A percentile compares a stretch with the other conserved stretches of the same genome.
Conservation (phyloP, 64 coral and sea anemone genomes). For the Montipora sp. region DNA sequence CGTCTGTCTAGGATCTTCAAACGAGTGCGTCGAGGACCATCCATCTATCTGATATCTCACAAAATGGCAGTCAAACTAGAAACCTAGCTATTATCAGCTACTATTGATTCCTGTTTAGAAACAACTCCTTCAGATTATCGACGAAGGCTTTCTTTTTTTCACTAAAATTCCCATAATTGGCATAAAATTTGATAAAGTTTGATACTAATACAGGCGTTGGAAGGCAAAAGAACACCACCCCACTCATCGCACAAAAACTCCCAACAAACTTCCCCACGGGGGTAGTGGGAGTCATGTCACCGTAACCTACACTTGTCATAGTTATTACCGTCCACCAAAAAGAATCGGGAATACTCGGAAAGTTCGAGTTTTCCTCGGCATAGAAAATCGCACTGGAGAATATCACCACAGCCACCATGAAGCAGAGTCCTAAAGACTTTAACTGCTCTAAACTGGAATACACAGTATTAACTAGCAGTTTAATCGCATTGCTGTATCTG, state of each 20-base stretch:
- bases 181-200: slow-evolving; percentile 66
- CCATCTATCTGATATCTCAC: too few relatives aligned
- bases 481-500: slow-evolving; percentile 79
- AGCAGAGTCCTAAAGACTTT: slow-evolving; percentile 67
- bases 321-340: slow-evolving; percentile 94
- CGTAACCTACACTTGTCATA: slow-evolving; percentile 92
- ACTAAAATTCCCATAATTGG: background rate
- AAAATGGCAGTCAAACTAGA: too few relatives aligned
- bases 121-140: slow-evolving; percentile 27
- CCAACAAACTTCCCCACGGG: slow-evolving; percentile 76
- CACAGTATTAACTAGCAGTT: slow-evolving; percentile 78
- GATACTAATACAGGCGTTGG: slow-evolving; percentile 89
- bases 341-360: slow-evolving; percentile 90
- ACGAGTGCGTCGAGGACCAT: too few relatives aligned
- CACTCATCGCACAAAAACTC: slow-evolving; percentile 80
- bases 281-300: slow-evolving; percentile 77
- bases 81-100: too few relatives aligned
- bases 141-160: slow-evolving; percentile 19
- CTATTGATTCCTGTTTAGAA: slow-evolving; percentile 3
- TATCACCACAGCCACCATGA: slow-evolving; percentile 72
- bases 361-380: slow-evolving; percentile 67
- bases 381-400: slow-evolving; percentile 88
- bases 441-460: slow-evolving; percentile 77
- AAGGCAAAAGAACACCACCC: slow-evolving; percentile 87
- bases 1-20: too few relatives aligned